phyloP scores from a whole-genome alignment of 92 coral and sea anemone genomes.

The Epizoanthus stellaris region DNA sequence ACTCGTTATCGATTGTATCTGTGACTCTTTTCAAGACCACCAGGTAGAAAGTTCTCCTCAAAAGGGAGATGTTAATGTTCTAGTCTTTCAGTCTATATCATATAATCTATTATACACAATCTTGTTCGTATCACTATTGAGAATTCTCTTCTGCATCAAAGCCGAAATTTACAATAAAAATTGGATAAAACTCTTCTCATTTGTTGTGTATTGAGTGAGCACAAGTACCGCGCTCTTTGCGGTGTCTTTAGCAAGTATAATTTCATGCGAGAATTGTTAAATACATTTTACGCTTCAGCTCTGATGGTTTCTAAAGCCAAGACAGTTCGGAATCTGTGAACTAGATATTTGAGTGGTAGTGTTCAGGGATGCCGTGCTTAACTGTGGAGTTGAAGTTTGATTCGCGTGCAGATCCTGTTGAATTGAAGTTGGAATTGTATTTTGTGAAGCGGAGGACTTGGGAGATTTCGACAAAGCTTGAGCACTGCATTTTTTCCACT shows the following conservation, averaged over 20 bases:
- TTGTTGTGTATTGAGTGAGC: conserved; percentile 50
- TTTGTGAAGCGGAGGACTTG: conserved; percentile 65
- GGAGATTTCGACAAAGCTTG: conserved; percentile 82
- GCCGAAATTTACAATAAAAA: conserved; percentile 47
- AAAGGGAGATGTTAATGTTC: conserved; percentile 26
- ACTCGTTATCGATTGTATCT: conserved; percentile 28
- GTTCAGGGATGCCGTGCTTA: conserved; percentile 59
- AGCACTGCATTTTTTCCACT: conserved; percentile 95
- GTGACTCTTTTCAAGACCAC: conserved; percentile 46
- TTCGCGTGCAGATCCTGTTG: conserved; percentile 81
- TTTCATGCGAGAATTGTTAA: conserved; percentile 26
- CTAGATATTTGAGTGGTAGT: conserved; percentile 59
- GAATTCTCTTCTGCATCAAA: conserved; percentile 34
- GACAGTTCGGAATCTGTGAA: conserved; percentile 71
- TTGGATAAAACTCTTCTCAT: conserved; percentile 46
- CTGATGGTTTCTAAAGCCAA: conserved; percentile 70
- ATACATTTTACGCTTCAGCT: conserved; percentile 21
- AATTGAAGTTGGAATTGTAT: conserved; percentile 65
- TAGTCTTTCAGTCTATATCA: conserved; percentile 30
- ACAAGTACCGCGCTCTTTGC: conserved; percentile 42
- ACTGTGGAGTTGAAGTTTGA: conserved; percentile 74
- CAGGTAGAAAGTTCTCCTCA: conserved; percentile 35
- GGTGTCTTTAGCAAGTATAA: conserved; percentile 39
- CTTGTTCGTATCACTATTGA: conserved; percentile 26
- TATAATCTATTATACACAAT: conserved; percentile 45